phyloP scores from a whole-genome alignment of 1,140 invertebrate species.

The Achatina immaculata region DNA sequence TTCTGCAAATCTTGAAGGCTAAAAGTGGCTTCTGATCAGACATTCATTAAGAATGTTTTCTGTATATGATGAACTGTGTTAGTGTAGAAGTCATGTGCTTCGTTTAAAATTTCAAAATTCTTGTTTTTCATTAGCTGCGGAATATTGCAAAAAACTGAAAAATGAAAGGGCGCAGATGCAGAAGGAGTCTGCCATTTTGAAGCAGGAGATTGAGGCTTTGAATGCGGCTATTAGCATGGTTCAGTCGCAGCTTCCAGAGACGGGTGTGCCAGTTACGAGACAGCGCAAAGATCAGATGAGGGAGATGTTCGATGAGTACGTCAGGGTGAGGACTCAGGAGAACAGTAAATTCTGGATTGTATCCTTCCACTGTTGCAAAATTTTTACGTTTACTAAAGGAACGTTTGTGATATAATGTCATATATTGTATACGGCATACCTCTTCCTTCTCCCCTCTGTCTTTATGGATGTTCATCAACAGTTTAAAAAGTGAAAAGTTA shows the following conservation, averaged over 20 bases:
- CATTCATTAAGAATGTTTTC: too few species aligned
- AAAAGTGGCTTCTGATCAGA: too few species aligned
- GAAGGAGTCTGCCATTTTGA: conserved; percentile 88
- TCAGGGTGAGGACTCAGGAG: conserved; percentile 84
- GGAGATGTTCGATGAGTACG: conserved; percentile 95
- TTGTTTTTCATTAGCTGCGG: conserved; percentile 75
- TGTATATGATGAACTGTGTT: too few species aligned
- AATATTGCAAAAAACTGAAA: conserved; percentile 92
- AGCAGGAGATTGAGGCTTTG: conserved; percentile 87
- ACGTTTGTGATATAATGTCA: too few species aligned
- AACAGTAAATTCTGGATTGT: conserved; percentile 99
- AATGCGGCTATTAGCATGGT: conserved; percentile 88
- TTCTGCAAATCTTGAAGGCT: too few species aligned
- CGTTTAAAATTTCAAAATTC: not conserved
- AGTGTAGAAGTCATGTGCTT: too few species aligned
- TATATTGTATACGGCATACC: too few species aligned
- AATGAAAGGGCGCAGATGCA: conserved; percentile 88
- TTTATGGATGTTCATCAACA: too few species aligned
- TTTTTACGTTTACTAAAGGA: too few species aligned
- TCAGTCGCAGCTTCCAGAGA: conserved; percentile 94
- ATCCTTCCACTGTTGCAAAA: too few species aligned
- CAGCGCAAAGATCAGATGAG: conserved; percentile 89
- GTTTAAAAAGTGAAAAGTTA: too few species aligned
- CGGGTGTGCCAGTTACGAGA: conserved; percentile 90
- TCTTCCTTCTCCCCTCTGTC: too few species aligned